These are phyloP conservation scores for Pao palembangensis DNA, from an alignment of 2,113 vertebrate species.

Conservation along the genomic window DNA sequence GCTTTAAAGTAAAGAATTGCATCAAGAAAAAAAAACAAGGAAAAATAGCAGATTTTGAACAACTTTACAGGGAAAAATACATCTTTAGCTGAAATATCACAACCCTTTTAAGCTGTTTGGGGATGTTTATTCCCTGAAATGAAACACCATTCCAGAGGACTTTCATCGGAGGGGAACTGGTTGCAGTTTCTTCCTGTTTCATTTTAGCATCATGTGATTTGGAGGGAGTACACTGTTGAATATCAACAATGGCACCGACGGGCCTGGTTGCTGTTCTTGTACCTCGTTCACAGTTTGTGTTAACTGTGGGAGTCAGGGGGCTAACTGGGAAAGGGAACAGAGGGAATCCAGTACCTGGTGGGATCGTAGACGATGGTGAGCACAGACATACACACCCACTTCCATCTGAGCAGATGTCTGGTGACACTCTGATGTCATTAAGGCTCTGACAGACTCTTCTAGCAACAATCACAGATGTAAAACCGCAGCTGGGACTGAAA, in stretches of 20 bases:
- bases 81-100: too few species aligned
- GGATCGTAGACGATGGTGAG: constrained; percentile 79
- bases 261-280: constrained; percentile 76
- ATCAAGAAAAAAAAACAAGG: too few species aligned
- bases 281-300: constrained; percentile 89
- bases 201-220: not conserved
- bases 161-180: constrained; percentile 9
- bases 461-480: constrained; percentile 36
- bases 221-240: constrained; percentile 85
- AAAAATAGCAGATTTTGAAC: too few species aligned
- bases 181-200: constrained; percentile 23
- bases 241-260: constrained; percentile 83
- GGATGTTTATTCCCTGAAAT: not conserved
- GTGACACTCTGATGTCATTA: constrained; percentile 15
- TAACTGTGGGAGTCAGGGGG: constrained; percentile 84
- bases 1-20: too few species aligned
- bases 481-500: constrained; percentile 21
- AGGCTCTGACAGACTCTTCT: constrained; percentile 4
- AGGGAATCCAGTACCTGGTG: constrained; percentile 84
- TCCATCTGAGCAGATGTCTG: constrained; percentile 51
- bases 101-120: too few species aligned
- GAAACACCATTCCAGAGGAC: constrained; percentile 49
- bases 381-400: constrained; percentile 66
- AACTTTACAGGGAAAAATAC: too few species aligned
- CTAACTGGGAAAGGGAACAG: constrained; percentile 87